A percentile compares a stretch with the other conserved stretches of the same genome.
These are phyloP conservation scores for Kradibia gibbosae DNA, from an alignment of 1,140 invertebrate genomes.

Conservation along the genomic window DNA sequence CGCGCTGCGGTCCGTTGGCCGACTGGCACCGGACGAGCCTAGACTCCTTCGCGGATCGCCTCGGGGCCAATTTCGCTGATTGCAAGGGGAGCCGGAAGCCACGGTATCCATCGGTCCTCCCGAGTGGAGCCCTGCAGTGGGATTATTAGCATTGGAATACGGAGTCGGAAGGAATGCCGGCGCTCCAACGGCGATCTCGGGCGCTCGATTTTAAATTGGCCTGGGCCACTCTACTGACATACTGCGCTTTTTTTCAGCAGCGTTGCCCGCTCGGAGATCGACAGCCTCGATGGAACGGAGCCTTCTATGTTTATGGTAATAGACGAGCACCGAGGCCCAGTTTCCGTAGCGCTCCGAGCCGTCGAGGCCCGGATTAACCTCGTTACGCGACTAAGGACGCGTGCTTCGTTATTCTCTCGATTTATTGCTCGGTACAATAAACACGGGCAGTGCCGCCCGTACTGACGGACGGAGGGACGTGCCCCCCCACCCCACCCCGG, in stretches of 20 bases:
- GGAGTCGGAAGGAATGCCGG: constrained; percentile 9
- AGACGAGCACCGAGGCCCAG: too few species aligned
- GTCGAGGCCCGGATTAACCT: neutral
- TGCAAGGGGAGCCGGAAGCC: too few species aligned
- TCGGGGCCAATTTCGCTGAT: neutral
- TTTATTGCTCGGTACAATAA: neutral
- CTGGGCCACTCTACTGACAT: constrained; percentile 42
- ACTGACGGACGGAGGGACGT: too few species aligned
- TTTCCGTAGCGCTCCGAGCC: neutral
- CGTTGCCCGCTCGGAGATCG: too few species aligned
- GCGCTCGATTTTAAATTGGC: constrained; percentile 41
- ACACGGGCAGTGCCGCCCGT: too few species aligned
- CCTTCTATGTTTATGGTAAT: too few species aligned
- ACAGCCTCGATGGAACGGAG: too few species aligned
- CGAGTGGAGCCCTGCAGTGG: neutral
- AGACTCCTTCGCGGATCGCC: too few species aligned
- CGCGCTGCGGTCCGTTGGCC: neutral
- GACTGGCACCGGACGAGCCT: neutral
- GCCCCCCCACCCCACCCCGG: too few species aligned
- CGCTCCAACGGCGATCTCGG: constrained; percentile 10
- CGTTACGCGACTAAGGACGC: too few species aligned
- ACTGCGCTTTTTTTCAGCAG: constrained; percentile 26
- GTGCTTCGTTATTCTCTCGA: neutral
- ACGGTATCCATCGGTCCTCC: too few species aligned
- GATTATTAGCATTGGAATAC: neutral